These are phyloP conservation scores for Microcebus griseorufus DNA, from an alignment of 2,113 vertebrate species.

Conservation along the genomic window DNA sequence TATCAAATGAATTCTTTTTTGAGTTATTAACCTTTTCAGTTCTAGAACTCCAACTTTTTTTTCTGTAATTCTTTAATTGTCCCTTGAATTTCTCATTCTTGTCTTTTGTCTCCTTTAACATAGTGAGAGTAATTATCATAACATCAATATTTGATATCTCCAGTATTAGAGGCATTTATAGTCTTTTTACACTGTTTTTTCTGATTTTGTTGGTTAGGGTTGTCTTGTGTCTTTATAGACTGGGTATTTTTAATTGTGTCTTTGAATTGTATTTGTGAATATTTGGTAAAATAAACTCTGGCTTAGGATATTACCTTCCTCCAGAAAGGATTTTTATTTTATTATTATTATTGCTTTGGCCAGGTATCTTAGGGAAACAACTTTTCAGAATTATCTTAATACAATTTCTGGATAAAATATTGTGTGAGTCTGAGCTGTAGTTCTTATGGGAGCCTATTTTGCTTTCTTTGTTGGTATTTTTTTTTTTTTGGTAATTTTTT, in stretches of 20 bases:
- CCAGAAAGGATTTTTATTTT: neutral
- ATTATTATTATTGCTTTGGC: neutral
- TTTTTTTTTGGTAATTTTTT: neutral
- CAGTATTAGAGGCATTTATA: neutral
- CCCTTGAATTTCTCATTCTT: neutral
- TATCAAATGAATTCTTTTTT: neutral
- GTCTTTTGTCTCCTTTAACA: neutral
- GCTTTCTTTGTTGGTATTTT: neutral
- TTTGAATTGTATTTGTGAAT: neutral
- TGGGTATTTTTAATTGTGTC: neutral
- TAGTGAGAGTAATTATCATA: neutral
- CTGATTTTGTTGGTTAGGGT: neutral
- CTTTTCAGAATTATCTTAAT: neutral
- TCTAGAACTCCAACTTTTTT: neutral
- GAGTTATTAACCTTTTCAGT: neutral
- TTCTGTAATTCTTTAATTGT: neutral
- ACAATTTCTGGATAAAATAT: neutral
- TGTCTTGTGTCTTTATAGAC: neutral
- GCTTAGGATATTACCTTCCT: neutral
- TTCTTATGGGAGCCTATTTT: neutral
- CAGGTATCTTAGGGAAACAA: neutral
- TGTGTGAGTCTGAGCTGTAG: neutral
- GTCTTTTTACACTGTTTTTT: neutral
- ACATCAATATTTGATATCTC: neutral
- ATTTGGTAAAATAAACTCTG: neutral